Conservation (phyloP, 2,113 vertebrate genomes). For the Sula dactylatra region DNA sequence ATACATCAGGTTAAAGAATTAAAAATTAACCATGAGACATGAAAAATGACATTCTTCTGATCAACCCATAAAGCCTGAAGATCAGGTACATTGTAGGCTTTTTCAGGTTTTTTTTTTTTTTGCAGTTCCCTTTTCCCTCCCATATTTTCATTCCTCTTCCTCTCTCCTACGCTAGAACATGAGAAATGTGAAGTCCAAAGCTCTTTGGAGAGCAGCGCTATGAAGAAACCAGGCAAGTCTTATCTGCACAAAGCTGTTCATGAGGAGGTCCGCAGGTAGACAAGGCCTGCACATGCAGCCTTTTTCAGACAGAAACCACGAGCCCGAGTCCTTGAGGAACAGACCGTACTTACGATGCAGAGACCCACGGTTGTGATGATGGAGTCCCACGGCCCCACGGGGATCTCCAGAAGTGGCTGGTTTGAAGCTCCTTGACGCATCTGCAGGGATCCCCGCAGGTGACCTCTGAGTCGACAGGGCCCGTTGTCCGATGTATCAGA, state of each 20-base stretch:
- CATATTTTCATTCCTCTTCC: neutral
- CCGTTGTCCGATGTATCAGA: neutral
- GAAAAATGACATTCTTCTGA: neutral
- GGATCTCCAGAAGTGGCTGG: neutral
- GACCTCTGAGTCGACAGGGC: neutral
- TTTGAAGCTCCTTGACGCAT: neutral
- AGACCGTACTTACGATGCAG: fast-evolving
- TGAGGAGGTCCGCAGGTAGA: neutral
- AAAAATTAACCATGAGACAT: neutral
- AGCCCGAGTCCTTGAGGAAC: neutral
- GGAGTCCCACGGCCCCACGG: fast-evolving
- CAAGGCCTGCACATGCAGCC: neutral
- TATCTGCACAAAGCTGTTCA: neutral
- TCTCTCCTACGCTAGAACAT: neutral
- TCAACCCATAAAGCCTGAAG: neutral
- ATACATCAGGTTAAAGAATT: neutral
- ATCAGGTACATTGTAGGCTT: neutral
- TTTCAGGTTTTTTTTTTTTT: neutral
- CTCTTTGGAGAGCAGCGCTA: neutral
- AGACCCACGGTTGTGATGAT: fast-evolving
- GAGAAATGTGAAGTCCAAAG: neutral
- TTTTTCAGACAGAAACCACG: neutral
- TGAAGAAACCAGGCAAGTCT: neutral
- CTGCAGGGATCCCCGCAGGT: neutral
- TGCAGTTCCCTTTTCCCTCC: neutral